Evolutionary conservation across 2,888 invertebrate genomes (phyloP).

Genomic region (Conchocele bisecta): DNA sequence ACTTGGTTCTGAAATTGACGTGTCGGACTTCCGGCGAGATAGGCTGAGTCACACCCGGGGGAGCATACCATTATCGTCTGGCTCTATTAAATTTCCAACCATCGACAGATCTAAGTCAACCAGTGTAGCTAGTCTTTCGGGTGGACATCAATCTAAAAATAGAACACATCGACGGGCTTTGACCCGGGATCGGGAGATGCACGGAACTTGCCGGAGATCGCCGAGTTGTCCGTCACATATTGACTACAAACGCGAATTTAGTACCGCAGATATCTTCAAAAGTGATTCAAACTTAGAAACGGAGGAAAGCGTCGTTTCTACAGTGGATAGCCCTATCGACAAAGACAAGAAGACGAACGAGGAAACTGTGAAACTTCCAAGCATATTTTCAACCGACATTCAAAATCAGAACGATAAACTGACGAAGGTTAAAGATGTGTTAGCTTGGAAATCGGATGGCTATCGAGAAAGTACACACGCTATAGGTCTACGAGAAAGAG

Average conservation of each 20-base stretch:
- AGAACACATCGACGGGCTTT: constrained; percentile 16
- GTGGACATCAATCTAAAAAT: constrained; percentile 22
- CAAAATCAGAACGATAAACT: no score
- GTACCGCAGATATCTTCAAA: no score
- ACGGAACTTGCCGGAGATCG: constrained; percentile 52
- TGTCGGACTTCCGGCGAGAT: constrained; percentile 28
- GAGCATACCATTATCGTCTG: constrained; percentile 46
- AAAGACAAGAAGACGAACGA: no score
- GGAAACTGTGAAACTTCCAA: no score
- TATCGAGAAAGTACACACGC: no score
- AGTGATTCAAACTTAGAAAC: no score
- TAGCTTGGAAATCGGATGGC: no score
- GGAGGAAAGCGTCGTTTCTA: no score
- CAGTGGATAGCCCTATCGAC: no score
- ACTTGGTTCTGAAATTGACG: constrained; percentile 38
- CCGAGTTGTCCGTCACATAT: constrained; percentile 63
- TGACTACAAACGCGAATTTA: constrained; percentile 37
- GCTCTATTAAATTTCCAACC: constrained; percentile 54
- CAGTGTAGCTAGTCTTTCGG: constrained; percentile 51
- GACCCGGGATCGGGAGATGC: constrained; percentile 36
- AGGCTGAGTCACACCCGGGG: constrained; percentile 38
- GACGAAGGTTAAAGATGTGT: no score
- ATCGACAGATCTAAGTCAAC: constrained; percentile 56
- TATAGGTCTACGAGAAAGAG: no score
- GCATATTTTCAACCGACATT: no score